These are phyloP conservation scores for Melanotaenia pygmaea DNA, from an alignment of 2,797 vertebrate genomes.

Conservation along the genomic window DNA sequence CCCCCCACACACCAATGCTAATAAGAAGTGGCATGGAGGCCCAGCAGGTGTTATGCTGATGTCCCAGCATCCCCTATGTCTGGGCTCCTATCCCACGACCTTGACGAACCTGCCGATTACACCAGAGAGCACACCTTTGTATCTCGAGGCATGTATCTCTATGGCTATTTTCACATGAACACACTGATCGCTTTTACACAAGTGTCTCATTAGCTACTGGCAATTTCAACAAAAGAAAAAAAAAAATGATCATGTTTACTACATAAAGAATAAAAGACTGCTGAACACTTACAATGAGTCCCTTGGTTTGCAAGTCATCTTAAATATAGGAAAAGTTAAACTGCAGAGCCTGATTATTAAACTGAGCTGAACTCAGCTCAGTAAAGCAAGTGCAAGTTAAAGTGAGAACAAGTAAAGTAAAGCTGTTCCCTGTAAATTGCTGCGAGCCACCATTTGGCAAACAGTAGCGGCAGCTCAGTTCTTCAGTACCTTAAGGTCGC, in stretches of 20 bases:
- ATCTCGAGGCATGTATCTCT: constrained; percentile 29
- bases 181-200: constrained; percentile 27
- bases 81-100: constrained; percentile 52
- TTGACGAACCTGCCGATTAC: constrained; percentile 43
- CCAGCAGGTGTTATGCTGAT: constrained; percentile 59
- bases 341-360: constrained; percentile 5
- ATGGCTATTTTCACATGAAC: constrained; percentile 25
- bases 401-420: neutral
- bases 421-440: constrained; percentile 8
- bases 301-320: constrained; percentile 12
- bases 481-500: constrained; percentile 91
- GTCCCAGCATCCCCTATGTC: constrained; percentile 39
- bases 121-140: constrained; percentile 26
- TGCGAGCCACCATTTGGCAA: constrained; percentile 18
- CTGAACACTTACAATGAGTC: constrained; percentile 37
- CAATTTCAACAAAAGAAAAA: constrained; percentile 8
- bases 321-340: constrained; percentile 6
- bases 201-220: constrained; percentile 27
- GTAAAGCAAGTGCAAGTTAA: neutral
- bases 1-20: constrained; percentile 65
- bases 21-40: constrained; percentile 67
- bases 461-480: constrained; percentile 4
- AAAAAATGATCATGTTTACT: constrained; percentile 41
- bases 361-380: constrained; percentile 7
- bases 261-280: constrained; percentile 40